phyloP scores from a whole-genome alignment of 2,888 invertebrate genomes.

The Platycheirus albimanus region DNA sequence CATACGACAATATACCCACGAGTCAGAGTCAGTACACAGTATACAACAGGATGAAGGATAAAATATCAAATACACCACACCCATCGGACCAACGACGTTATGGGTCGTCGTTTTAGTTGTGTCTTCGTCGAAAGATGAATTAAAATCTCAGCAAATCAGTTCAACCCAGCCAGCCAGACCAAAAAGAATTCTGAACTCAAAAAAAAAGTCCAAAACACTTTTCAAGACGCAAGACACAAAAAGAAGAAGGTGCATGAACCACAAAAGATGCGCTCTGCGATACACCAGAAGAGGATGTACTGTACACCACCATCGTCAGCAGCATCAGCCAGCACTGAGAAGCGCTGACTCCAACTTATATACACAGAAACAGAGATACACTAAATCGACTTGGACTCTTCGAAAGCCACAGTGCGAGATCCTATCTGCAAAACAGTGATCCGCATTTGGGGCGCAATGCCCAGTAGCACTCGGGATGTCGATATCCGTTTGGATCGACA shows the following conservation, averaged over 20 bases:
- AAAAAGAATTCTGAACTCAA: slow-evolving; percentile 33
- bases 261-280: slow-evolving; percentile 64
- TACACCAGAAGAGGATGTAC: slow-evolving; percentile 50
- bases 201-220: slow-evolving; percentile 10
- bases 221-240: slow-evolving; percentile 23
- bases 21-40: no score
- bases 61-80: slow-evolving; percentile 70
- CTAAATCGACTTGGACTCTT: no score
- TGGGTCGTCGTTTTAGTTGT: slow-evolving; percentile 8
- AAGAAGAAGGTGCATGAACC: slow-evolving; percentile 70
- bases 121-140: slow-evolving; percentile 56
- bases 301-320: not conserved
- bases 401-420: no score
- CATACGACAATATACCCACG: slow-evolving; percentile 36
- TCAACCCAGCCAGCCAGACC: no score
- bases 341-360: no score
- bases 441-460: slow-evolving; percentile 75
- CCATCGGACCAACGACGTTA: slow-evolving; percentile 23
- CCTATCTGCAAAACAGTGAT: slow-evolving; percentile 62
- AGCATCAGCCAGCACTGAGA: no score
- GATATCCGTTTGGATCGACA: slow-evolving; percentile 78
- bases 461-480: slow-evolving; percentile 78
- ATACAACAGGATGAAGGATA: slow-evolving; percentile 70
- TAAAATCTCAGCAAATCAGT: slow-evolving; percentile 63
- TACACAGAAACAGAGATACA: no score